phyloP scores from a whole-genome alignment of 2,113 vertebrate species.

The Emydocephalus ijimae region DNA sequence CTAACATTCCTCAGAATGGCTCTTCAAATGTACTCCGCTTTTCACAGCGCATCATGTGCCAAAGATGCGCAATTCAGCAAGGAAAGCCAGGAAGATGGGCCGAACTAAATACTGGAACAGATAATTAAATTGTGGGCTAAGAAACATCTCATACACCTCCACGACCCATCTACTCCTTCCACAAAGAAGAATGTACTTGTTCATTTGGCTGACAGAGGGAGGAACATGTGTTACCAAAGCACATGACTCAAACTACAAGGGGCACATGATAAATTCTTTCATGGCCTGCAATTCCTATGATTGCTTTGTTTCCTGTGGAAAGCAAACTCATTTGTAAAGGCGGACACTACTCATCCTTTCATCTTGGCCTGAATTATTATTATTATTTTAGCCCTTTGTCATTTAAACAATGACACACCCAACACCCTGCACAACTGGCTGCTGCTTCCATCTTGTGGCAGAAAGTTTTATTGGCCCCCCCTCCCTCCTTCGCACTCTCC shows the following conservation, averaged over 20 bases:
- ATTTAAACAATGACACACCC: neutral
- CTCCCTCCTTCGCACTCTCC: too few relatives aligned
- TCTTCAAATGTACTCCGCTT: neutral
- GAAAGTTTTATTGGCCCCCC: neutral
- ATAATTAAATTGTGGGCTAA: neutral
- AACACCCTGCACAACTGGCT: neutral
- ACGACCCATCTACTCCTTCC: neutral
- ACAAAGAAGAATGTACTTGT: neutral
- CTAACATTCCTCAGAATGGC: neutral
- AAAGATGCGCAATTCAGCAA: neutral
- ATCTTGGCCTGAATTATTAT: neutral
- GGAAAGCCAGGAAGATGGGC: neutral
- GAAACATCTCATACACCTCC: neutral
- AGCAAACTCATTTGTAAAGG: neutral
- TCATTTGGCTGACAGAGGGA: neutral
- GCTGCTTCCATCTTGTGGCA: neutral
- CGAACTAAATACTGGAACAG: neutral
- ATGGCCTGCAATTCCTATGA: neutral
- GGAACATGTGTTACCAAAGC: neutral
- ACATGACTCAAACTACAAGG: slow-evolving; percentile 3
- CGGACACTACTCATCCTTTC: too few relatives aligned
- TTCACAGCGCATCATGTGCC: neutral
- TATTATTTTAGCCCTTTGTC: neutral
- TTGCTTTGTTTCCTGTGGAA: neutral
- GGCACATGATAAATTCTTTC: slow-evolving; percentile 8